Evolutionary conservation across 1,140 invertebrate genomes (phyloP).

Genomic region (Aporrectodea caliginosa): DNA sequence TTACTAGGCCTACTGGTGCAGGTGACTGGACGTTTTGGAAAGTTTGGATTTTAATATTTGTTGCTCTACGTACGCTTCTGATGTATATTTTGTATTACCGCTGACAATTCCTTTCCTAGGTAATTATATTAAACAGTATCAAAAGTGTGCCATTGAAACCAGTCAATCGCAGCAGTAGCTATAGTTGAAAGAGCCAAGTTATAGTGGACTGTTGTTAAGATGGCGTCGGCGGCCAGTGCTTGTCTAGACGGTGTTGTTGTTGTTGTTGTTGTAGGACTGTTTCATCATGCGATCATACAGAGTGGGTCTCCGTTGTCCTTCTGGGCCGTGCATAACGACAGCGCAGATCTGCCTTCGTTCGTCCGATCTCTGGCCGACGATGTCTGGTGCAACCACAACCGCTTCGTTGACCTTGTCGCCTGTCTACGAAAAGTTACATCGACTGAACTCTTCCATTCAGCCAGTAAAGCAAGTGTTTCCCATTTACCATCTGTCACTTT

Average conservation of each 20-base stretch:
- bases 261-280: no score
- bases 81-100: no score
- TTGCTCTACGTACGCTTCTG: no score
- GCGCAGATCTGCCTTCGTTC: slow-evolving; percentile 11
- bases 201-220: neutral
- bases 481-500: neutral
- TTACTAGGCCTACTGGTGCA: no score
- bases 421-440: slow-evolving; percentile 15
- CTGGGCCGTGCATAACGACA: slow-evolving; percentile 36
- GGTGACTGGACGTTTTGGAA: no score
- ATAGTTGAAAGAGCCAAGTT: neutral
- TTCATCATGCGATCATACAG: slow-evolving; percentile 40
- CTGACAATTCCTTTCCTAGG: no score
- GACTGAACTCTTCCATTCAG: neutral
- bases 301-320: slow-evolving; percentile 44
- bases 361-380: neutral
- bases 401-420: slow-evolving; percentile 7
- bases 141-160: no score
- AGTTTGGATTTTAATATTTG: no score
- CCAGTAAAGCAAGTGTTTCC: neutral
- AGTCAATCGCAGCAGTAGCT: neutral
- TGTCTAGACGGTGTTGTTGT: no score
- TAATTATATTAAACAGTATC: no score
- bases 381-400: slow-evolving; percentile 4
- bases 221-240: neutral